These are phyloP conservation scores for Botia almorhae DNA, from an alignment of 2,797 vertebrate species.

Conservation along the genomic window DNA sequence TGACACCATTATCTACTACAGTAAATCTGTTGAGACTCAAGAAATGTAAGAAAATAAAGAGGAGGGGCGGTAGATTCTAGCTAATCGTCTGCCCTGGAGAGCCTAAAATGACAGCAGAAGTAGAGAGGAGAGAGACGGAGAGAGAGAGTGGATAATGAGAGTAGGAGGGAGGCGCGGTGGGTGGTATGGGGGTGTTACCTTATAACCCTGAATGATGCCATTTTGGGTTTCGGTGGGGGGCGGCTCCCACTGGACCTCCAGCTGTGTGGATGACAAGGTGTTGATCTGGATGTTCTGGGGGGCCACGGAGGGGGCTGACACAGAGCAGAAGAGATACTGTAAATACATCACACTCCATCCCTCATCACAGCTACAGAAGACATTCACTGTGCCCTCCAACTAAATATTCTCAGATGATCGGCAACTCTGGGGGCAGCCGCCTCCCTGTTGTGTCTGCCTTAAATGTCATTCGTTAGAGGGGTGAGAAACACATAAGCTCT, in stretches of 20 bases:
- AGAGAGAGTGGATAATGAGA: background rate
- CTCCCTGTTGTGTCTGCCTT: conserved; percentile 11
- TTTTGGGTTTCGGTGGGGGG: conserved; percentile 93
- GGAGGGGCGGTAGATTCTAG: background rate
- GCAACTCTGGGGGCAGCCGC: background rate
- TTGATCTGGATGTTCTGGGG: conserved; percentile 88
- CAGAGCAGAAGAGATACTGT: conserved; percentile 61
- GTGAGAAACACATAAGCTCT: conserved; percentile 32
- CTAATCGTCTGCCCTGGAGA: conserved; percentile 9
- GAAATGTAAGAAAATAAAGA: conserved; percentile 7
- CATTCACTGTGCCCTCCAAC: background rate
- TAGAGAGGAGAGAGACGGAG: background rate
- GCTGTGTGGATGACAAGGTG: conserved; percentile 84
- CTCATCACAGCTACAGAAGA: conserved; percentile 46
- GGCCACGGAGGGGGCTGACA: conserved; percentile 88
- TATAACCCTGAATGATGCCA: conserved; percentile 90
- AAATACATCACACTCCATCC: conserved; percentile 18
- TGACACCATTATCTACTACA: conserved; percentile 37
- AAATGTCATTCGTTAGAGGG: conserved; percentile 30
- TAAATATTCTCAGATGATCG: conserved; percentile 1
- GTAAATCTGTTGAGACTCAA: conserved; percentile 27
- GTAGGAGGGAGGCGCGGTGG: background rate
- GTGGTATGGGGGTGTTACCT: conserved; percentile 48
- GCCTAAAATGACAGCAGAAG: background rate
- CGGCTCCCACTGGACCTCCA: conserved; percentile 92